These are phyloP conservation scores for Ichneumoninae sp. DNA, from an alignment of 2,888 invertebrate species.

Conservation along the genomic window DNA sequence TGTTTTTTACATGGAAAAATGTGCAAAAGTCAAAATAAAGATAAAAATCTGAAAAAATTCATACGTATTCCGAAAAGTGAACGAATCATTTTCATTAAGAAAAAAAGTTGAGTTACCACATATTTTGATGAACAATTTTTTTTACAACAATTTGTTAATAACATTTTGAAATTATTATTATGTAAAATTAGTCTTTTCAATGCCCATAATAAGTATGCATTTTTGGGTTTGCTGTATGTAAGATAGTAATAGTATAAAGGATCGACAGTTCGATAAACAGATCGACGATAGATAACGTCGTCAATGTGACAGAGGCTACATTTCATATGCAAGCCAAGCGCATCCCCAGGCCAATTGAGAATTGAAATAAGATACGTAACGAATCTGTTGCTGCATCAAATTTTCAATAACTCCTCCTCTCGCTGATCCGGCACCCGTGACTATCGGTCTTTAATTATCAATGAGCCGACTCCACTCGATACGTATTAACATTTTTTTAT, in stretches of 20 bases:
- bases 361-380: slow-evolving; percentile 64
- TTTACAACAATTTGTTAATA: no score
- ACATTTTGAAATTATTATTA: no score
- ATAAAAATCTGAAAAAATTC: no score
- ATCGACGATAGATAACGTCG: slow-evolving; percentile 32
- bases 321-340: slow-evolving; percentile 36
- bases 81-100: no score
- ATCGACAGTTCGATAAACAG: slow-evolving; percentile 38
- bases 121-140: no score
- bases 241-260: background rate
- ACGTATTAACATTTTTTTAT: background rate
- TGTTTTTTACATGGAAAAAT: no score
- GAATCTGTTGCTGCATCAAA: slow-evolving; percentile 67
- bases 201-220: no score
- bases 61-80: no score
- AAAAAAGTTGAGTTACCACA: no score
- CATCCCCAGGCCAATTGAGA: slow-evolving; percentile 44
- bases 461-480: background rate
- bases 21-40: no score
- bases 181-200: no score
- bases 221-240: no score
- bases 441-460: slow-evolving; percentile 70
- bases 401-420: slow-evolving; percentile 70
- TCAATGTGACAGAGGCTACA: slow-evolving; percentile 37
- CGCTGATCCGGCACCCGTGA: slow-evolving; percentile 68